phyloP scores from a whole-genome alignment of 2,113 vertebrate species.

The Hypocryptadius cinnamomeus region DNA sequence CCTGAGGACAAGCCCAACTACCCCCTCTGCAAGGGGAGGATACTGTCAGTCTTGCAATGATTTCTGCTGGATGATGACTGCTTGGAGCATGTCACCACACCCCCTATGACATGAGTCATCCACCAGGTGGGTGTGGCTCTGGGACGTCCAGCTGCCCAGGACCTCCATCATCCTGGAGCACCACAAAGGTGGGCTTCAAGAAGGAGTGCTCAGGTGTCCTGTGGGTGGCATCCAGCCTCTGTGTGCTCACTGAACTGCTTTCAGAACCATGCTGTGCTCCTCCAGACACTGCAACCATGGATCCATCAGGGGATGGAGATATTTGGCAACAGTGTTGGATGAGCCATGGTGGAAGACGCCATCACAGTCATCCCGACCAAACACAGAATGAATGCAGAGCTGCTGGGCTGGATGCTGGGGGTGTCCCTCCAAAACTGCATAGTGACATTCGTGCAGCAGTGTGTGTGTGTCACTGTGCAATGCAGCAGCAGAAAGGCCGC shows the following conservation, averaged over 20 bases:
- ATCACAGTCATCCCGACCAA: background rate
- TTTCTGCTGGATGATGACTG: background rate
- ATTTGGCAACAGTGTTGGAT: background rate
- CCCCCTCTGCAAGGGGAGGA: background rate
- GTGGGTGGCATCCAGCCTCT: background rate
- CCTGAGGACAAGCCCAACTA: background rate
- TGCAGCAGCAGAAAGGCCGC: background rate
- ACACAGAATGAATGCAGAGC: background rate
- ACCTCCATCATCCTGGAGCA: background rate
- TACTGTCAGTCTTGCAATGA: background rate
- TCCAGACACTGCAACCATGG: background rate
- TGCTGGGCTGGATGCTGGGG: background rate
- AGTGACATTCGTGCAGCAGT: background rate
- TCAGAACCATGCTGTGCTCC: background rate
- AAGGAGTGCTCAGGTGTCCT: background rate
- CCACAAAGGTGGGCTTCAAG: background rate
- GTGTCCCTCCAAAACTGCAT: background rate
- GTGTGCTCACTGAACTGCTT: background rate
- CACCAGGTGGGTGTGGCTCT: background rate
- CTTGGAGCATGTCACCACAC: background rate
- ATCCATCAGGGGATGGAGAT: background rate
- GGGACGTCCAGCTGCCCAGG: background rate
- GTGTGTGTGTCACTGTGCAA: accelerated
- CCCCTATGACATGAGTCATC: accelerated
- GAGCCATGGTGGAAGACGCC: background rate